A percentile compares a stretch with the other conserved stretches of the same genome.
Conservation (phyloP, 1,140 invertebrate genomes). For the Atta cephalotes region DNA sequence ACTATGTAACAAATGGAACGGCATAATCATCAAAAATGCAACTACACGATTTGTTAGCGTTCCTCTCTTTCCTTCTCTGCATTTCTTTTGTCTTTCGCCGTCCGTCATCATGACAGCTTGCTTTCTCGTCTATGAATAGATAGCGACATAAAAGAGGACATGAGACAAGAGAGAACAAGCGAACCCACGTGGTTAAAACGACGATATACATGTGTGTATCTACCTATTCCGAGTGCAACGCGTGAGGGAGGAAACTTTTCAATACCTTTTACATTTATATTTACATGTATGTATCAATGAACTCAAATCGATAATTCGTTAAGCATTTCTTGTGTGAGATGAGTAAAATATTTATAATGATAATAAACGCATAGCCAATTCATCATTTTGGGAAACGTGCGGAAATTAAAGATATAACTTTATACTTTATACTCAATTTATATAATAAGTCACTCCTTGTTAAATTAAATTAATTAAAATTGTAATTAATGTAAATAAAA, state of each 20-base stretch:
- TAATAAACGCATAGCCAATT: not conserved
- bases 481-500: not conserved
- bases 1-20: not conserved
- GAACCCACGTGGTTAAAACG: slow-evolving; percentile 66
- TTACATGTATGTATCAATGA: slow-evolving; percentile 15
- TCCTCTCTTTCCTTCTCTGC: slow-evolving; percentile 34
- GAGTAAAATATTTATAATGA: not conserved
- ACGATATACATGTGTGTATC: slow-evolving; percentile 36
- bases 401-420: not conserved
- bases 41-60: slow-evolving; percentile 32
- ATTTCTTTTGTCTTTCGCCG: slow-evolving; percentile 60
- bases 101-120: slow-evolving; percentile 69
- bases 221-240: slow-evolving; percentile 57
- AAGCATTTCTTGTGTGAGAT: not conserved
- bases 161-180: slow-evolving; percentile 29
- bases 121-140: slow-evolving; percentile 77
- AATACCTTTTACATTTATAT: slow-evolving; percentile 49
- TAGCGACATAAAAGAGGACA: slow-evolving; percentile 70
- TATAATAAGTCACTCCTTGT: not conserved
- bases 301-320: slow-evolving; percentile 44
- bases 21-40: slow-evolving; percentile 36
- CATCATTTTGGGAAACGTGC: not conserved
- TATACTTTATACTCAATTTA: not conserved
- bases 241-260: slow-evolving; percentile 34
- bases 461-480: slow-evolving; percentile 19